These are phyloP conservation scores for Chrysopilus asiliformis DNA, from an alignment of 2,888 invertebrate genomes.

Conservation along the genomic window DNA sequence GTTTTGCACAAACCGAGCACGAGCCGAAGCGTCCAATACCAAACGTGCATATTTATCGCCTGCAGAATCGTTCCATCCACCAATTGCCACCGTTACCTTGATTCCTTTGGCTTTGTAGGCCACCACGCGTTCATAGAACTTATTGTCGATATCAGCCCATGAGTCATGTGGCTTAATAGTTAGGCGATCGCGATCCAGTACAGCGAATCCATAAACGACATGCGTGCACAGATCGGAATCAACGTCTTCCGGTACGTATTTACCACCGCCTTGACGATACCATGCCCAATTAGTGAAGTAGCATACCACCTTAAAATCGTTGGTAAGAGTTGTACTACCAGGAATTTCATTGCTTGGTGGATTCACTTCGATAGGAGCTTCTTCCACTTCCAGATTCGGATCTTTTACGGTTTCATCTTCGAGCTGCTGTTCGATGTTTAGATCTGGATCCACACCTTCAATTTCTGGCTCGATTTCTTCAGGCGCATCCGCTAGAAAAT, in stretches of 20 bases:
- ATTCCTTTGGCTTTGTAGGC: constrained; percentile 56
- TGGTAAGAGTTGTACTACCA: constrained; percentile 13
- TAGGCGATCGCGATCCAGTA: constrained; percentile 58
- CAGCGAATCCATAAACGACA: constrained; percentile 84
- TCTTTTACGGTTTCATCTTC: constrained; percentile 12
- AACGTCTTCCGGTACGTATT: constrained; percentile 69
- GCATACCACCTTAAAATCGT: constrained; percentile 66
- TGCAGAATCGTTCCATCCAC: constrained; percentile 91
- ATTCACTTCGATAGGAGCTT: constrained; percentile 16
- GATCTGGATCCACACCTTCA: no score
- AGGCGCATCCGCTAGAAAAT: no score
- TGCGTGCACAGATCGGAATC: constrained; percentile 80
- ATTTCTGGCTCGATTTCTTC: not conserved
- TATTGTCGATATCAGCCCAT: constrained; percentile 82
- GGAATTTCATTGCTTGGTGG: constrained; percentile 8
- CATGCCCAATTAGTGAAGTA: constrained; percentile 93
- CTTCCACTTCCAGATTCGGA: constrained; percentile 25
- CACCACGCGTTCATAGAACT: constrained; percentile 79
- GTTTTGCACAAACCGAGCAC: constrained; percentile 59
- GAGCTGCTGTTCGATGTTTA: no score
- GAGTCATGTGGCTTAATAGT: constrained; percentile 75
- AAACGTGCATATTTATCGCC: constrained; percentile 78
- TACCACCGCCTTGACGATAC: constrained; percentile 74
- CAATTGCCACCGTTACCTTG: constrained; percentile 75
- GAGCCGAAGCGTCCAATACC: constrained; percentile 56